A percentile compares a stretch with the other conserved stretches of the same genome.
phyloP scores from a whole-genome alignment of 2,113 vertebrate species.

The Brevimyrus niger region DNA sequence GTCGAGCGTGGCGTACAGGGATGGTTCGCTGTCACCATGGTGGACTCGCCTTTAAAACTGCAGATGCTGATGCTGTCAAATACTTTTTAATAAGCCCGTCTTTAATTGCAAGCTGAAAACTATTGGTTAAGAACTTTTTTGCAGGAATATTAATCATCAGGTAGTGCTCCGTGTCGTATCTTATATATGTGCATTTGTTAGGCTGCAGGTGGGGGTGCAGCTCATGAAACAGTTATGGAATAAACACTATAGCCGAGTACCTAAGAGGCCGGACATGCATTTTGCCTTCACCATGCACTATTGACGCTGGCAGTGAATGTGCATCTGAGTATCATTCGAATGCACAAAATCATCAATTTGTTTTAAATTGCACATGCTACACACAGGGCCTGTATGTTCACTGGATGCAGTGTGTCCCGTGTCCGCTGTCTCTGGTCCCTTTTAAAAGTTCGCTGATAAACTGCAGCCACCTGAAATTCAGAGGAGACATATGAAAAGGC shows the following conservation, averaged over 20 bases:
- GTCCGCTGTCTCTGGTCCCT: no score
- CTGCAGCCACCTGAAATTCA: no score
- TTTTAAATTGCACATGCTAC: not conserved
- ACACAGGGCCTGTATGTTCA: not conserved
- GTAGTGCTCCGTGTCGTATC: slow-evolving; percentile 15
- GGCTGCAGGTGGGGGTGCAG: not conserved
- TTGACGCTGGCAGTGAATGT: not conserved
- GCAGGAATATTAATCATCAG: not conserved
- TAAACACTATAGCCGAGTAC: slow-evolving; percentile 19
- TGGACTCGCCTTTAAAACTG: not conserved
- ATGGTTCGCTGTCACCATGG: not conserved
- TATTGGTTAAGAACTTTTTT: not conserved
- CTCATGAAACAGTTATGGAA: slow-evolving; percentile 33
- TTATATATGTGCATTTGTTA: slow-evolving; percentile 28
- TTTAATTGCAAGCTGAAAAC: not conserved
- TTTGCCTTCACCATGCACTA: not conserved
- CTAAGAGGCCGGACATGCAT: slow-evolving; percentile 19
- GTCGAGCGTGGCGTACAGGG: not conserved
- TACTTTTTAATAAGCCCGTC: not conserved
- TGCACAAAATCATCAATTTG: not conserved
- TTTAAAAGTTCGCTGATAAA: no score
- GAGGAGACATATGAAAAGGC: no score
- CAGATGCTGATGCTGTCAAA: not conserved
- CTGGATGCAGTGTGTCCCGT: no score
- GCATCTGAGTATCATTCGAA: not conserved